A percentile compares a stretch with the other conserved stretches of the same genome.
Evolutionary conservation across 2,888 invertebrate genomes (phyloP).

Genomic region (Sinelater perroti): DNA sequence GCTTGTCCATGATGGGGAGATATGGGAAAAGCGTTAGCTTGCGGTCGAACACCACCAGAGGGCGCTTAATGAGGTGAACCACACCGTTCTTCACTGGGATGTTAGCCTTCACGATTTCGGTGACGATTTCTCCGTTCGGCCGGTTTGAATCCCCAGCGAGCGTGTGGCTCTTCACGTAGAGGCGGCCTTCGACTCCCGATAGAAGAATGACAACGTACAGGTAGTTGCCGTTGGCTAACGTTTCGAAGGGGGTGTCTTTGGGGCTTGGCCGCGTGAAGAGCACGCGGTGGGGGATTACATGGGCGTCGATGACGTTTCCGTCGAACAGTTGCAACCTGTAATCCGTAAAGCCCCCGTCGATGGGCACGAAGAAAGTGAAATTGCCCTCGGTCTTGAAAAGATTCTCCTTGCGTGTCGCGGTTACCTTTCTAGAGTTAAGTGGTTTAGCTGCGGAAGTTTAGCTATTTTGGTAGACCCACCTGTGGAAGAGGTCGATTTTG

Average conservation of each 20-base stretch:
- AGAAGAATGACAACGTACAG: conserved; percentile 82
- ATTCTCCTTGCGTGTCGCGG: conserved; percentile 72
- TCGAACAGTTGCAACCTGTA: conserved; percentile 71
- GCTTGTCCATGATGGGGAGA: conserved; percentile 81
- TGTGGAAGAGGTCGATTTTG: conserved; percentile 36
- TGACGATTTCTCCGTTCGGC: conserved; percentile 79
- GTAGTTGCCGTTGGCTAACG: conserved; percentile 81
- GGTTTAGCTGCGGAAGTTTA: conserved; percentile 31
- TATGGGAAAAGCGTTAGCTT: conserved; percentile 86
- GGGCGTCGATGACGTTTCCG: conserved; percentile 83
- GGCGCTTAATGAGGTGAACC: conserved; percentile 88
- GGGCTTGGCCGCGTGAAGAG: conserved; percentile 84
- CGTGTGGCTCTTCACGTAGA: conserved; percentile 84
- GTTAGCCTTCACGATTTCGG: conserved; percentile 85
- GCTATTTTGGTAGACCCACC: conserved; percentile 7
- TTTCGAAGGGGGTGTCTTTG: conserved; percentile 76
- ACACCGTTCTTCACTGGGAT: conserved; percentile 93
- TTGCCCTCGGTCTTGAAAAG: conserved; percentile 77
- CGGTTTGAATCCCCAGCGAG: conserved; percentile 78
- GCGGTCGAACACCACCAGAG: conserved; percentile 85
- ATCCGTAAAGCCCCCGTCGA: conserved; percentile 84
- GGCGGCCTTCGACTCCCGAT: conserved; percentile 70
- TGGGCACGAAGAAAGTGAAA: conserved; percentile 88
- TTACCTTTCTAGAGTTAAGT: conserved; percentile 66
- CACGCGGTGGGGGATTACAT: conserved; percentile 84